Evolutionary conservation across 2,113 vertebrate genomes (phyloP), one percentile per base, ranked within the genome.

Genomic region (Chauna torquata): DNA sequence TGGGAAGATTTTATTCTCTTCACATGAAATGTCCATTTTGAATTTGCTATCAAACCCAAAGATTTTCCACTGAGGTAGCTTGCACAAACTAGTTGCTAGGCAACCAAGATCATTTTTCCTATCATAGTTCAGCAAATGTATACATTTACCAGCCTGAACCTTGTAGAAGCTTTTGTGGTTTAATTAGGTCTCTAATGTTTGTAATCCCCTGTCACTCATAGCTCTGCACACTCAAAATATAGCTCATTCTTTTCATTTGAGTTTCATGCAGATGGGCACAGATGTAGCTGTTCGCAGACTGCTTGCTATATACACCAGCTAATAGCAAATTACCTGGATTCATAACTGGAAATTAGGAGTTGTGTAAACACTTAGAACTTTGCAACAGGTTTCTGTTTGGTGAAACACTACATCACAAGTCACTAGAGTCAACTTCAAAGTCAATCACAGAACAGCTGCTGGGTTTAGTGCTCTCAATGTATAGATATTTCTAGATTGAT

Each of bases 51-150:
- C 50, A 90, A 94, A 65, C 25, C 10, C 16, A 28, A 66, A 71
- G 75, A 64, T 82, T 71, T 95, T 94, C 74, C 70, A 61, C 40
- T 25, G 58, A 79, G 66, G 82, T 93, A 91, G 52, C 44, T 92
- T 87, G 54, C 58, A 45, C 66, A 80, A 79, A n/a, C 36, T n/a
- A 71, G 94, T 97, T 97, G 95, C 95, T 92, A 91, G 65, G 96
- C 83, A 97, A 92, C 93, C 16, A 59, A 75, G 78, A 78, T 93
- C 65, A 82, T 92, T 94, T 94, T 92, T 74, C 84, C 47, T 89
- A 54, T 82, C 83, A 42, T 66, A 89, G 58, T 89, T 92, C 68
- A 90, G 68, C 44, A 62, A 94, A 57, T 80, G 90, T 75, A 49
- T 9, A 80, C 5, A 3, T 86, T 94, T 93, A 86, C 88, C 45